Base-by-base conservation (phyloP, 2,797 vertebrate genomes). In the Crenichthys baileyi region DNA sequence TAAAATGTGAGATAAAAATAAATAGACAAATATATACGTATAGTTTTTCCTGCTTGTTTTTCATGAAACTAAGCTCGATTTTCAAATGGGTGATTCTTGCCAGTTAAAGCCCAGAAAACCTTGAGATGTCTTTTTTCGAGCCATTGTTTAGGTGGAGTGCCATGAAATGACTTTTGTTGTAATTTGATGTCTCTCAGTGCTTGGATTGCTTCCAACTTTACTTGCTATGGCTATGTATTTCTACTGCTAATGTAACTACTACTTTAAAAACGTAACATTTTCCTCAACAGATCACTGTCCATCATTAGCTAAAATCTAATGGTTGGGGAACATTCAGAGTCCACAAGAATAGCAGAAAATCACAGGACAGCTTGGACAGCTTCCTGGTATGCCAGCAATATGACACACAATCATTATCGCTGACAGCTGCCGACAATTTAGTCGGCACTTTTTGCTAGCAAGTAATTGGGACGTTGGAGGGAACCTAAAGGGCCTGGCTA, bases 341-440 rank as follows among this genome's bases (percentile, higher is more conserved):
- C 50, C 50, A 58, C 68, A 18, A 48, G 8, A 76, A 46, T 26
- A 73, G 60, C 18, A 26, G 11, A 44, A 39, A 56, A 63, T 46
- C 22, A 71, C 9, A 44, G 31, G 26, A 24, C 55, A 63, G 24
- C 56, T 56, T 36, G 55, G 55, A 71, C 29, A 63, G 44, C 55
- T 39, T 41, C 46, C 56, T 60, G 46, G 56, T 26, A 39, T 75
- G 41, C 46, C 55, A 41, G 67, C 46, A 24, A 41, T 15, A 24
- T 60, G 31, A 50, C 72, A 60, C 46, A 39, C 51, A 48, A 22
- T 13, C 53, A 65, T 73, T 55, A 67, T 29, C 46, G 8, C 70
- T 41, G 77, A 73, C 71, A 73, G 53, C 65, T 41, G 44, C 65
- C 50, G 53, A 68, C 39, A 60, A 51, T 70, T 79, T 56, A 53